phyloP scores from a whole-genome alignment of 1,140 invertebrate species.

The Delia radicum region DNA sequence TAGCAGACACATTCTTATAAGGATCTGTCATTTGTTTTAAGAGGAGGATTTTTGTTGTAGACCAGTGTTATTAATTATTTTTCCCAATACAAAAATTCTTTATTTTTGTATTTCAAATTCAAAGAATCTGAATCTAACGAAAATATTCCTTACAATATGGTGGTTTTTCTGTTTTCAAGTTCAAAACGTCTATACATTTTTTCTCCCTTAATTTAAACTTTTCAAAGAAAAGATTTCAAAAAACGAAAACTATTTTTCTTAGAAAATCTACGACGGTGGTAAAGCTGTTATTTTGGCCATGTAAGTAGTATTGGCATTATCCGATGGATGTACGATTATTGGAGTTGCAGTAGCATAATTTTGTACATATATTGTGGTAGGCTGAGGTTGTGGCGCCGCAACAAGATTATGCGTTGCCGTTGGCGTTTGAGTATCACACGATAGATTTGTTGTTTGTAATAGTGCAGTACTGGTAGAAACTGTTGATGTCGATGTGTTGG shows the following conservation, averaged over 20 bases:
- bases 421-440: slow-evolving; percentile 17
- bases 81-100: not conserved
- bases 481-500: not conserved
- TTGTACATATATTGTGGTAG: slow-evolving; percentile 20
- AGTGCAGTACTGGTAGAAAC: not conserved
- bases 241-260: not conserved
- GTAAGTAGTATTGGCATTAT: slow-evolving; percentile 7
- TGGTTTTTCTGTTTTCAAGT: no score
- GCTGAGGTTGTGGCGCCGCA: not conserved
- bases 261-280: slow-evolving; percentile 20
- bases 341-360: slow-evolving; percentile 19
- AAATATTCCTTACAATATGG: no score
- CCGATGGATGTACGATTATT: slow-evolving; percentile 16
- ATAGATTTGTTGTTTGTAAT: not conserved
- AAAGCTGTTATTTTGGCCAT: slow-evolving; percentile 14
- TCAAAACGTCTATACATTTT: not conserved
- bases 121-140: no score
- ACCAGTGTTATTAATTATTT: no score
- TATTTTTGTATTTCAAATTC: not conserved
- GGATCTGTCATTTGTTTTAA: no score
- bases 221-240: not conserved
- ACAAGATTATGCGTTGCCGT: not conserved
- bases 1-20: no score
- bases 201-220: not conserved
- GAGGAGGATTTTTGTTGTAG: no score